phyloP scores from a whole-genome alignment of 2,888 invertebrate species.

The Eristalis arbustorum region DNA sequence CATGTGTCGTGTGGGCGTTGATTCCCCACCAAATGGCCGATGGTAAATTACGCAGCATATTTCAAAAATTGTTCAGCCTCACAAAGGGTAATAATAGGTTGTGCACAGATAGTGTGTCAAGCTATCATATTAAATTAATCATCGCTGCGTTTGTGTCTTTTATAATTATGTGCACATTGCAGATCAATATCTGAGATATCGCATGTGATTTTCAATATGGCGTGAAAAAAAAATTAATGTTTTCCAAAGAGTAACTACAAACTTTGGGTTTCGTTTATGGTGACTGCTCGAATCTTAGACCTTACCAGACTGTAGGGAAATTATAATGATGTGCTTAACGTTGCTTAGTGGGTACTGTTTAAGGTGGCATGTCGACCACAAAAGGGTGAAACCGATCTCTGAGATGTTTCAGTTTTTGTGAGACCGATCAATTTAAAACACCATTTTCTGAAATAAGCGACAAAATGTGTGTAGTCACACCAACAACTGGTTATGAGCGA shows the following conservation, averaged over 20 bases:
- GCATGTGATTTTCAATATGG: conserved; percentile 33
- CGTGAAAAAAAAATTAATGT: not conserved
- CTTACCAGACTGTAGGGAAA: not conserved
- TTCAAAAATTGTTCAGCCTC: conserved; percentile 36
- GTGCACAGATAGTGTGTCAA: not conserved
- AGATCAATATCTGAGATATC: conserved; percentile 41
- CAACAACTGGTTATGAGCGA: no score
- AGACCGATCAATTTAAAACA: no score
- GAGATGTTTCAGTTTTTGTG: not conserved
- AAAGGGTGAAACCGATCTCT: not conserved
- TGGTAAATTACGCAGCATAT: conserved; percentile 51
- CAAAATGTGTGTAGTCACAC: no score
- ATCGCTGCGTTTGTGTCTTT: conserved; percentile 13
- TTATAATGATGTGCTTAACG: no score
- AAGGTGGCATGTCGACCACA: not conserved
- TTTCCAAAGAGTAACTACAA: not conserved
- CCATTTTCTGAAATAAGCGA: no score
- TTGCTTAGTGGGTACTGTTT: not conserved
- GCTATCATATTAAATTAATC: conserved; percentile 20
- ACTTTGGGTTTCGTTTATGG: not conserved
- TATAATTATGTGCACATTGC: conserved; percentile 17
- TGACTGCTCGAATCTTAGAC: not conserved
- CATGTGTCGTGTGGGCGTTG: conserved; percentile 56
- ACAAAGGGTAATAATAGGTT: conserved; percentile 20
- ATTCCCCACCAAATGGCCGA: conserved; percentile 16